Percentiles rank a stretch among this genome's conserved stretches.
Conservation (phyloP, 2,888 invertebrate species). For the Dasypolia templi region DNA sequence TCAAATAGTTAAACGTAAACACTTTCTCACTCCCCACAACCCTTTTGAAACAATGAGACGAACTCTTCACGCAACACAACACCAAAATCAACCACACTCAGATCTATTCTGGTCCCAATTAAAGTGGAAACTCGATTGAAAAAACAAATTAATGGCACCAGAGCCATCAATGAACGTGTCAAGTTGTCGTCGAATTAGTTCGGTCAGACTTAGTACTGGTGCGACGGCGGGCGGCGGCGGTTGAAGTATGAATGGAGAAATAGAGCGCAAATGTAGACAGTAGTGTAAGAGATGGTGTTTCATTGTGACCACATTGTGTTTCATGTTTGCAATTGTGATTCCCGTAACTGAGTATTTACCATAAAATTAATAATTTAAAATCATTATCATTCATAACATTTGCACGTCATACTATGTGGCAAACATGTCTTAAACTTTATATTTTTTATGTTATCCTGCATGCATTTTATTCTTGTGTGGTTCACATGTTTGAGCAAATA, state of each 20-base stretch:
- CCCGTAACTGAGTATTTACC: too few species aligned
- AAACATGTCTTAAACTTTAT: too few species aligned
- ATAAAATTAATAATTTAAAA: too few species aligned
- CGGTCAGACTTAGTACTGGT: slow-evolving; percentile 21
- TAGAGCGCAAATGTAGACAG: slow-evolving; percentile 7
- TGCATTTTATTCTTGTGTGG: too few species aligned
- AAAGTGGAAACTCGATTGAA: slow-evolving; percentile 47
- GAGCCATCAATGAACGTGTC: slow-evolving; percentile 53
- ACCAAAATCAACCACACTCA: slow-evolving; percentile 19
- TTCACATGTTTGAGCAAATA: too few species aligned
- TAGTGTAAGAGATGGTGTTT: neutral
- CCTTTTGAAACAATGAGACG: neutral
- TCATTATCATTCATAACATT: too few species aligned
- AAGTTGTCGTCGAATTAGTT: slow-evolving; percentile 55
- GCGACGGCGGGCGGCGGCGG: too few species aligned
- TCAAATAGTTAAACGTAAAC: slow-evolving; percentile 1
- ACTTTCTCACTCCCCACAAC: neutral
- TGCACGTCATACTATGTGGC: too few species aligned
- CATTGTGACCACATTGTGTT: too few species aligned
- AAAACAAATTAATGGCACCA: slow-evolving; percentile 53
- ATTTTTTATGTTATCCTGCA: too few species aligned
- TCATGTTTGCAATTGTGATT: too few species aligned
- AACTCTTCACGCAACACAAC: slow-evolving; percentile 3
- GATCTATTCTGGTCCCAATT: slow-evolving; percentile 45
- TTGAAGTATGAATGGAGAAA: slow-evolving; percentile 29